phyloP scores from a whole-genome alignment of 30 jellyfish, hydroid and myxozoan species.

The Cassiopea xamachana region DNA sequence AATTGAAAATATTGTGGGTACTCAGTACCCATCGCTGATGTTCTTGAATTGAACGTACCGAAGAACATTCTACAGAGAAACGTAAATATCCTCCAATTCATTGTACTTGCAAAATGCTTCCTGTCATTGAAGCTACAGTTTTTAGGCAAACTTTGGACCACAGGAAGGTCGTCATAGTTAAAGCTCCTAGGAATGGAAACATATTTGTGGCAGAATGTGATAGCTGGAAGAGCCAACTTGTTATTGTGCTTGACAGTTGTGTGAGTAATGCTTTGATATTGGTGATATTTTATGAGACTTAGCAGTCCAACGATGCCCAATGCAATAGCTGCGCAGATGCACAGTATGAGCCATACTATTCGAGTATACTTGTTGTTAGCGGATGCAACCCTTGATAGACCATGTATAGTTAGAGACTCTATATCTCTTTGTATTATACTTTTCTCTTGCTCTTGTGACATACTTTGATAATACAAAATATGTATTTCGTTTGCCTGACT shows the following conservation, averaged over 20 bases:
- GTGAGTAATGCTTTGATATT: too few relatives aligned
- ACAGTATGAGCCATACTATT: constrained; percentile 4
- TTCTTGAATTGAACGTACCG: constrained; percentile 1
- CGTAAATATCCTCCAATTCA: constrained; percentile 1
- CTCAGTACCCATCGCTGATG: not conserved
- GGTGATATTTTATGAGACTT: too few relatives aligned
- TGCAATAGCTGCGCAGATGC: not conserved
- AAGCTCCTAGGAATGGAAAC: too few relatives aligned
- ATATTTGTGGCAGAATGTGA: too few relatives aligned
- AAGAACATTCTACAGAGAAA: constrained; percentile 23
- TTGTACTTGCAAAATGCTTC: constrained; percentile 7
- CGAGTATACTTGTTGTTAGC: not conserved
- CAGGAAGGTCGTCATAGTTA: too few relatives aligned
- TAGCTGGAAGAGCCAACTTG: too few relatives aligned
- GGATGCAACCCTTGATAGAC: constrained; percentile 15
- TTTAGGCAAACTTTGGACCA: constrained; percentile 21
- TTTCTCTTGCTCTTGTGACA: too few relatives aligned
- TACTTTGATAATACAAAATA: too few relatives aligned
- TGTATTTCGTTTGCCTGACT: too few relatives aligned
- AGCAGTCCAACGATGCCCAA: too few relatives aligned
- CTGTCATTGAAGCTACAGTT: constrained; percentile 29
- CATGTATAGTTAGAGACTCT: constrained; percentile 31
- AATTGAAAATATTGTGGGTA: not conserved
- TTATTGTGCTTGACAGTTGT: too few relatives aligned
- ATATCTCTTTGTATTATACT: not conserved